Evolutionary conservation across 2,888 invertebrate genomes (phyloP).

Genomic region (Volucella inanis): DNA sequence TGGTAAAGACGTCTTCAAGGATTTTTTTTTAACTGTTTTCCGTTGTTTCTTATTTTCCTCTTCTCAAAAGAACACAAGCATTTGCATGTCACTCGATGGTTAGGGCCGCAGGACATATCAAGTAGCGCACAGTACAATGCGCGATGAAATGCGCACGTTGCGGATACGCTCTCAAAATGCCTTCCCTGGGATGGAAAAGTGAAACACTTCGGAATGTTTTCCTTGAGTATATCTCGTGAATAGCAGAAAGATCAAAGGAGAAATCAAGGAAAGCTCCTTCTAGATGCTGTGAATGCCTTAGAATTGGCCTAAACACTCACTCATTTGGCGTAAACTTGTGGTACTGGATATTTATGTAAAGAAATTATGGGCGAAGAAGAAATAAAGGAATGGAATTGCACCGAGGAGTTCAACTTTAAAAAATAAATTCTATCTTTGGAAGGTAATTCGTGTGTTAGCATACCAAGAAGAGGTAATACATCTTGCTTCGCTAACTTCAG

Average conservation of each 20-base stretch:
- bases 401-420: not conserved
- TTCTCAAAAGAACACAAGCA: conserved; percentile 18
- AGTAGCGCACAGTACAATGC: conserved; percentile 43
- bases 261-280: conserved; percentile 27
- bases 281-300: conserved; percentile 19
- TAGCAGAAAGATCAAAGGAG: conserved; percentile 60
- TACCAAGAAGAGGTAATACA: too few relatives aligned
- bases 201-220: not conserved
- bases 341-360: not conserved
- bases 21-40: conserved; percentile 38
- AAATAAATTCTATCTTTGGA: not conserved
- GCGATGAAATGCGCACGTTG: conserved; percentile 56
- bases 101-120: conserved; percentile 68
- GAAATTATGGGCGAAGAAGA: not conserved
- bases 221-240: conserved; percentile 26
- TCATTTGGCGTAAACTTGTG: not conserved
- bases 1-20: conserved; percentile 59
- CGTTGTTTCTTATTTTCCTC: conserved; percentile 13
- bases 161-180: conserved; percentile 28
- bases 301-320: not conserved
- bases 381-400: not conserved
- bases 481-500: too few relatives aligned
- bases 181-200: too few relatives aligned
- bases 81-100: conserved; percentile 72
- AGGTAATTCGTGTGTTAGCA: too few relatives aligned